A percentile compares a stretch with the other conserved stretches of the same genome.
Evolutionary conservation across 2,797 vertebrate genomes (phyloP).

Genomic region (Enteromius argenteus): DNA sequence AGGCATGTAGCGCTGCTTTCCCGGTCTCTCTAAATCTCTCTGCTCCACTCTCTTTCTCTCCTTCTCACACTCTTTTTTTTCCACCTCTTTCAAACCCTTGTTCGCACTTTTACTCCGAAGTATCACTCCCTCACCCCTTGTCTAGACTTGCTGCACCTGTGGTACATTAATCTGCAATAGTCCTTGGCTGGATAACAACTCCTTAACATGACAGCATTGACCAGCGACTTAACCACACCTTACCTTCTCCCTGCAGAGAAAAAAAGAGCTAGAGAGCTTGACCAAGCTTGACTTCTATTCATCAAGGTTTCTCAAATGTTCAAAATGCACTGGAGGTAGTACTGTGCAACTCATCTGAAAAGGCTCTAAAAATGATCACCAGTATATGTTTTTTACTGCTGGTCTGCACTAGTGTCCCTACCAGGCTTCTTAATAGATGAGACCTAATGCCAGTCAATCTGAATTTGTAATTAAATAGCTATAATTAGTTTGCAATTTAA

Average conservation of each 20-base stretch:
- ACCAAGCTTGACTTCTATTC: slow-evolving; percentile 7
- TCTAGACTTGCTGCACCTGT: slow-evolving; percentile 46
- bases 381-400: neutral
- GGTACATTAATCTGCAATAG: slow-evolving; percentile 31
- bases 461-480: neutral
- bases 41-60: neutral
- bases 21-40: neutral
- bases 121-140: slow-evolving; percentile 26
- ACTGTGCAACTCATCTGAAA: neutral
- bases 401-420: neutral
- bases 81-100: slow-evolving; percentile 20
- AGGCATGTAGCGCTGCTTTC: neutral
- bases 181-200: slow-evolving; percentile 25
- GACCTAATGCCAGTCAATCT: neutral
- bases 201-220: slow-evolving; percentile 25
- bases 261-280: neutral
- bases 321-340: neutral
- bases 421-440: neutral
- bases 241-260: neutral
- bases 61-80: slow-evolving; percentile 5
- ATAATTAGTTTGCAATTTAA: neutral
- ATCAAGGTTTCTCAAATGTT: neutral
- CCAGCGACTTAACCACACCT: slow-evolving; percentile 28
- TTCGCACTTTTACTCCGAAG: slow-evolving; percentile 9
- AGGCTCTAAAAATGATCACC: neutral